Evolutionary conservation across 2,113 vertebrate genomes (phyloP), one percentile per base, ranked within the genome.

Genomic region (Seriola quinqueradiata): DNA sequence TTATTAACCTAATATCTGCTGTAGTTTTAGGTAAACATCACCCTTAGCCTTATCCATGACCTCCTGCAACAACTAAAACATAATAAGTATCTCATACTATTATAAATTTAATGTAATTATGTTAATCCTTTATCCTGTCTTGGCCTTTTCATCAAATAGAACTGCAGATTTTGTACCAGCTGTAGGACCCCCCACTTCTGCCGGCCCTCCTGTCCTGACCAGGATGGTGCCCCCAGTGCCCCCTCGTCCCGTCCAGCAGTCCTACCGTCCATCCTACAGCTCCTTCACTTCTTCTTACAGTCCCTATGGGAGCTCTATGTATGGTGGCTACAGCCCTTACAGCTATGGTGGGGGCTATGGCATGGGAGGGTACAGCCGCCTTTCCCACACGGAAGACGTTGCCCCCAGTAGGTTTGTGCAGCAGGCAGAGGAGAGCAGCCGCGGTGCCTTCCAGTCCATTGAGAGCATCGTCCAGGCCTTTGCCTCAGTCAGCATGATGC

Each of bases 401-500:
- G 95, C 97, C 7, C 96, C 98, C 67, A 99, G 98, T 81, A 96
- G 96, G 66, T 99, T 99, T 75, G 98, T 99, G 58, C 97, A 97
- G 80, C 98, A 99, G 90, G 98, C 98, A 0, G 98, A 99, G 92
- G 98, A 99, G 90, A 97, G 97, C 95, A 99, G 98, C 94, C 95
- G 98, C 0, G 97, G 98, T 0, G 98, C 98, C 10, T 99, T 99
- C 88, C 97, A 99, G 94, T 99, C 98, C 85, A 98, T 99, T 14
- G 98, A 99, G 74, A 99, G 98, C 87, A 99, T 99, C 0, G 98
- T 99, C 19, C 98, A 99, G 12, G 98, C 98, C 0, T 99, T 99
- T 54, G 94, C 96, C 38, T 99, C 98, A 0, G 97, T 99, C 77
- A 99, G 98, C 93, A 99, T 98, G 98, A 99, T 99, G 98, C 94